These are phyloP conservation scores for Pollenia amentaria DNA, from an alignment of 2,888 invertebrate species.

Conservation along the genomic window DNA sequence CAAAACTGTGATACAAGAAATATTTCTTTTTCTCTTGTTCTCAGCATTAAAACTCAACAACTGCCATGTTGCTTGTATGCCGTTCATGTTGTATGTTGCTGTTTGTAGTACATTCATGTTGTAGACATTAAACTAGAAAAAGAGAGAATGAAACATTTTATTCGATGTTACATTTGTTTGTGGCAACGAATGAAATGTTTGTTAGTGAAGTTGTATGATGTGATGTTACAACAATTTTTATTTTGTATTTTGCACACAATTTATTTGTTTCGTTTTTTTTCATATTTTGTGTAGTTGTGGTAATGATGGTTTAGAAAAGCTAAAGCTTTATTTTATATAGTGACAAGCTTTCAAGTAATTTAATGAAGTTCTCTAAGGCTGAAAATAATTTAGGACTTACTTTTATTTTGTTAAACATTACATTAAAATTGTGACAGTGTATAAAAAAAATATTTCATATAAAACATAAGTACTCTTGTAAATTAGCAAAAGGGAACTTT, in stretches of 20 bases:
- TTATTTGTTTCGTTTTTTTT: constrained; percentile 72
- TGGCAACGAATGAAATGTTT: constrained; percentile 47
- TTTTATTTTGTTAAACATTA: too few relatives aligned
- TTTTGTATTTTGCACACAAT: constrained; percentile 48
- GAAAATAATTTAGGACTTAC: too few relatives aligned
- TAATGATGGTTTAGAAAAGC: not conserved
- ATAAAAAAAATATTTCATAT: too few relatives aligned
- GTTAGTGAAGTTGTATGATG: constrained; percentile 54
- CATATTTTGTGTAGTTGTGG: not conserved
- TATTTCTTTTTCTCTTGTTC: constrained; percentile 69
- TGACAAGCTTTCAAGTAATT: too few relatives aligned
- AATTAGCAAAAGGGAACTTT: too few relatives aligned
- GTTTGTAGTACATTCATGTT: constrained; percentile 60
- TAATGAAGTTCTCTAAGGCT: too few relatives aligned
- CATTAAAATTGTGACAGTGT: too few relatives aligned
- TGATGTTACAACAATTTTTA: constrained; percentile 61
- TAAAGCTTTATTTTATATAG: not conserved
- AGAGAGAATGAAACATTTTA: constrained; percentile 58
- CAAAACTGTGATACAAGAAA: constrained; percentile 69
- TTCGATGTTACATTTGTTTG: constrained; percentile 49
- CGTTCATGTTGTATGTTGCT: constrained; percentile 66
- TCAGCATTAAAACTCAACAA: constrained; percentile 66
- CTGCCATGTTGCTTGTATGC: constrained; percentile 67
- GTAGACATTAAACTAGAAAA: constrained; percentile 60
- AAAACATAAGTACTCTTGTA: too few relatives aligned